These are phyloP conservation scores for Euspilapteryx auroguttella DNA, from an alignment of 2,888 invertebrate genomes.

Conservation along the genomic window DNA sequence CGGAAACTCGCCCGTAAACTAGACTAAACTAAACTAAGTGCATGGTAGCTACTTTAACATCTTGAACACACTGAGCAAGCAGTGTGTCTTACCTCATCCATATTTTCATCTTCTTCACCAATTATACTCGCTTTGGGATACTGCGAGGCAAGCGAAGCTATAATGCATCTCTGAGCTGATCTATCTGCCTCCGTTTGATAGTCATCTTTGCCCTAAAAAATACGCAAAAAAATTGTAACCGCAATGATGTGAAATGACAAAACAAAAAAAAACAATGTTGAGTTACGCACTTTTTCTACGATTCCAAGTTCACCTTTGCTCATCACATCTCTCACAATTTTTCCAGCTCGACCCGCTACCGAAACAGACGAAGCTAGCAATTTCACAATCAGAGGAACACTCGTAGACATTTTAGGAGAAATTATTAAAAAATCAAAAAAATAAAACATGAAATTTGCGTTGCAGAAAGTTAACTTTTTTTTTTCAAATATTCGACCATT, in stretches of 20 bases:
- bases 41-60: too few relatives aligned
- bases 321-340: slow-evolving; percentile 90
- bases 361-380: slow-evolving; percentile 78
- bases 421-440: too few relatives aligned
- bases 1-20: too few relatives aligned
- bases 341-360: slow-evolving; percentile 81
- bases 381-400: slow-evolving; percentile 67
- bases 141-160: slow-evolving; percentile 79
- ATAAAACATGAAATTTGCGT: too few relatives aligned
- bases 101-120: slow-evolving; percentile 83
- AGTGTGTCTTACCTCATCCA: slow-evolving; percentile 64
- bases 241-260: neutral
- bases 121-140: slow-evolving; percentile 86
- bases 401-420: slow-evolving; percentile 63
- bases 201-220: slow-evolving; percentile 80
- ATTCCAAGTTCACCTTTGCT: slow-evolving; percentile 87
- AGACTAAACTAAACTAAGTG: too few relatives aligned
- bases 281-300: slow-evolving; percentile 75
- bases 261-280: slow-evolving; percentile 2
- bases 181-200: slow-evolving; percentile 98
- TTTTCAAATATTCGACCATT: too few relatives aligned
- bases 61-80: too few relatives aligned
- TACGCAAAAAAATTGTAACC: neutral
- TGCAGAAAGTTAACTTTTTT: too few relatives aligned
- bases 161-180: slow-evolving; percentile 90